Evolutionary conservation across 2,888 invertebrate species (phyloP).

Genomic region (Erebia aethiops): DNA sequence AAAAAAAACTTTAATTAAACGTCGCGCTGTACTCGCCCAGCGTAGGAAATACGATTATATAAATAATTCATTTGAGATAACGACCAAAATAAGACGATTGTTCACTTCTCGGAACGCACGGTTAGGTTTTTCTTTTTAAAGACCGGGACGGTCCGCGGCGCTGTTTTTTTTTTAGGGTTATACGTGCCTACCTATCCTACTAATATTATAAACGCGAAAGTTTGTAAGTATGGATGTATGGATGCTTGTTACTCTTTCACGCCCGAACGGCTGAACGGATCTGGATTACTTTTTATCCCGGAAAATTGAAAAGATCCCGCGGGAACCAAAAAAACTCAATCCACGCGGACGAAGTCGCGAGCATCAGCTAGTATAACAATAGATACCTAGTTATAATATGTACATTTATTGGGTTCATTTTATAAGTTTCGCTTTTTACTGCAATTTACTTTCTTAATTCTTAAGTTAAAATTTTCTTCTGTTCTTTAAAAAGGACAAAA

Average conservation of each 20-base stretch:
- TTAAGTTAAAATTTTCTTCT: neutral
- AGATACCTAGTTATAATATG: neutral
- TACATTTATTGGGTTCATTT: neutral
- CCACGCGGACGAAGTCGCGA: too few relatives aligned
- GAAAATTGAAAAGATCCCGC: too few relatives aligned
- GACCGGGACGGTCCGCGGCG: slow-evolving; percentile 19
- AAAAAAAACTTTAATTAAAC: slow-evolving; percentile 51
- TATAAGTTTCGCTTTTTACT: neutral
- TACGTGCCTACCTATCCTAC: slow-evolving; percentile 1
- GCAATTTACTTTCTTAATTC: neutral
- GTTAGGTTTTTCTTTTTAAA: slow-evolving; percentile 52
- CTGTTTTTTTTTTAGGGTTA: slow-evolving; percentile 26
- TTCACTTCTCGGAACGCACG: slow-evolving; percentile 65
- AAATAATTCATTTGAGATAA: slow-evolving; percentile 74
- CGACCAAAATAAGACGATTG: slow-evolving; percentile 74
- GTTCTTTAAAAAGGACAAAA: neutral
- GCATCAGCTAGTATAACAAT: too few relatives aligned
- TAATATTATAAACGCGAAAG: too few relatives aligned
- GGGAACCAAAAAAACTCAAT: too few relatives aligned
- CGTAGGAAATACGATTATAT: slow-evolving; percentile 71
- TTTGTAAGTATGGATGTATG: too few relatives aligned
- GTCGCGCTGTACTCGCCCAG: slow-evolving; percentile 51
- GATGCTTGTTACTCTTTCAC: too few relatives aligned
- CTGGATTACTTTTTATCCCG: too few relatives aligned
- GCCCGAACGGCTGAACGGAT: too few relatives aligned